Evolutionary conservation across 2,113 vertebrate species (phyloP).

Genomic region (Rhineura floridana): DNA sequence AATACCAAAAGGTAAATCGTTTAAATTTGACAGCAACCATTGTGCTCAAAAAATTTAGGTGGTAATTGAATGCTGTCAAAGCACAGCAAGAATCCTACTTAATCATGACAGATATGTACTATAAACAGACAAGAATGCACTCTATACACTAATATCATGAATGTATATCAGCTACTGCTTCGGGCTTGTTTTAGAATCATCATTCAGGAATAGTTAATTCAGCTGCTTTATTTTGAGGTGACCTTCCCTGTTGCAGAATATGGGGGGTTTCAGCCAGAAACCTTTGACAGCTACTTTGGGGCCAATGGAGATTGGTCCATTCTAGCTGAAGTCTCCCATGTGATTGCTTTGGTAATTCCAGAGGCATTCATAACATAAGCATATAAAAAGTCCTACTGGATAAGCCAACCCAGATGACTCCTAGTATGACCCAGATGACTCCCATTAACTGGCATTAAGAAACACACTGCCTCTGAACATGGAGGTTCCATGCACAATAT

Average conservation of each 20-base stretch:
- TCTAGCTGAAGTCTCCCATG: neutral
- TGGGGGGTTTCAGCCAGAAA: neutral
- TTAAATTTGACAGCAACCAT: neutral
- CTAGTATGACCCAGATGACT: too few relatives aligned
- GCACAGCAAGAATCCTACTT: neutral
- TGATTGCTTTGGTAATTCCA: too few relatives aligned
- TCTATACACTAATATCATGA: neutral
- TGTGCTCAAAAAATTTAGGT: neutral
- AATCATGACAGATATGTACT: neutral
- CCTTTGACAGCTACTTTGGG: neutral
- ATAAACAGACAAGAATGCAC: neutral
- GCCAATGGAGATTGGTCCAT: neutral
- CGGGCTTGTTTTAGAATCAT: neutral
- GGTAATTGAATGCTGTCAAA: constrained; percentile 24
- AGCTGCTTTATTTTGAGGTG: neutral
- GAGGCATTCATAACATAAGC: too few relatives aligned
- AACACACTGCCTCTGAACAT: too few relatives aligned
- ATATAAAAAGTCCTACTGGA: too few relatives aligned
- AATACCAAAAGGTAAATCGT: neutral
- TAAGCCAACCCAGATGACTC: too few relatives aligned
- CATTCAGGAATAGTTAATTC: neutral
- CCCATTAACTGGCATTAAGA: too few relatives aligned
- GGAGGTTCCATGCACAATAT: too few relatives aligned
- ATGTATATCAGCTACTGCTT: too few relatives aligned
- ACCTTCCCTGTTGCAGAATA: neutral